phyloP scores from a whole-genome alignment of 2,113 vertebrate genomes.

The Hemibagrus wyckioides region DNA sequence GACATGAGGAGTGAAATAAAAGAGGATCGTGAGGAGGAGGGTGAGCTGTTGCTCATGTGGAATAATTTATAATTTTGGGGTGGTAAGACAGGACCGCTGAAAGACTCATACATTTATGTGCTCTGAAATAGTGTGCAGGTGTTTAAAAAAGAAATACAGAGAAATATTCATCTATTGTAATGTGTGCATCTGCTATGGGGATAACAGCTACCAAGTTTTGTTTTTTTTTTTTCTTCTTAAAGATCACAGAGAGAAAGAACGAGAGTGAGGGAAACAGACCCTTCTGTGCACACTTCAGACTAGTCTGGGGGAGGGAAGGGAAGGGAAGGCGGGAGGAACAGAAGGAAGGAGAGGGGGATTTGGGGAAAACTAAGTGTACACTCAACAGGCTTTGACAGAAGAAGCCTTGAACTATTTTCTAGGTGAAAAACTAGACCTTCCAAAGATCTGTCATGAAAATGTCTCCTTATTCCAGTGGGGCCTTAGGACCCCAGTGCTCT shows the following conservation, averaged over 20 bases:
- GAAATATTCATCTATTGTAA: constrained; percentile 72
- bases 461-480: constrained; percentile 79
- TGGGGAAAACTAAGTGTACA: constrained; percentile 64
- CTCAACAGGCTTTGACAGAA: constrained; percentile 78
- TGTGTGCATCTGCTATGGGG: constrained; percentile 67
- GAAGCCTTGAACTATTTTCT: constrained; percentile 92
- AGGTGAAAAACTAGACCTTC: constrained; percentile 92
- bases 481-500: constrained; percentile 66
- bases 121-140: not conserved
- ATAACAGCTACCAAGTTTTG: constrained; percentile 74
- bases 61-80: constrained; percentile 43
- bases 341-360: constrained; percentile 70
- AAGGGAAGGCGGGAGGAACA: constrained; percentile 22
- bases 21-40: constrained; percentile 32
- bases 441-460: constrained; percentile 86
- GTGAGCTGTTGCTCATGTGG: constrained; percentile 29
- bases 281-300: constrained; percentile 84
- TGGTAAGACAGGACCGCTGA: constrained; percentile 21
- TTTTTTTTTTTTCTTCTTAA: constrained; percentile 74
- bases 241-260: constrained; percentile 79
- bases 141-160: constrained; percentile 72
- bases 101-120: constrained; percentile 18
- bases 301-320: constrained; percentile 69
- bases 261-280: constrained; percentile 52
- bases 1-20: constrained; percentile 39